Percentiles rank a stretch among this genome's conserved stretches.
Evolutionary conservation across 2,113 vertebrate species (phyloP).

Genomic region (Zosterops borbonicus): DNA sequence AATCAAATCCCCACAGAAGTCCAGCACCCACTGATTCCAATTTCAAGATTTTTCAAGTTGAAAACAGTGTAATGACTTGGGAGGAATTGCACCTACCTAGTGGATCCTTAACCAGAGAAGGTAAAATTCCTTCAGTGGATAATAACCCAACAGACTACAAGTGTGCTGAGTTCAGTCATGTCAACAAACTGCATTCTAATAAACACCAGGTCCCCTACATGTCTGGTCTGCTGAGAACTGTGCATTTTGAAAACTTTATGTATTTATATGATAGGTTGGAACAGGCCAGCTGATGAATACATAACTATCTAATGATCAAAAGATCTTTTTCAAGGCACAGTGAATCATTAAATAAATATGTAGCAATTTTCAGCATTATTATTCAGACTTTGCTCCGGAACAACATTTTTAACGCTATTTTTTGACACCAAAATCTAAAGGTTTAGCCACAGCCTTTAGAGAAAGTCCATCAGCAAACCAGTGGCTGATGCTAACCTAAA

Average conservation of each 20-base stretch:
- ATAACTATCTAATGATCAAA: not conserved
- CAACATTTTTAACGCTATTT: not conserved
- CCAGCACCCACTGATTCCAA: not conserved
- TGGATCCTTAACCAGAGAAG: not conserved
- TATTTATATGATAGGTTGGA: not conserved
- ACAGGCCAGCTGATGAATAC: not conserved
- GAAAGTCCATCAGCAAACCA: not conserved
- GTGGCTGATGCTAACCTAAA: not conserved
- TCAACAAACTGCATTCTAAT: not conserved
- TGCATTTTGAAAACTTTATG: not conserved
- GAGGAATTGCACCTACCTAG: not conserved
- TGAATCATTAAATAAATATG: not conserved
- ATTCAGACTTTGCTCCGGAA: not conserved
- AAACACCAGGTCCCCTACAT: not conserved
- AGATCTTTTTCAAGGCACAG: not conserved
- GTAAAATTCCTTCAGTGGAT: not conserved
- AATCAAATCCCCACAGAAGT: not conserved
- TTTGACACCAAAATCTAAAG: not conserved
- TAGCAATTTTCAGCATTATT: not conserved
- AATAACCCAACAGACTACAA: not conserved
- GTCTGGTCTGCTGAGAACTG: not conserved
- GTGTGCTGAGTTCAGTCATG: not conserved
- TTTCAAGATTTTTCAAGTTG: not conserved
- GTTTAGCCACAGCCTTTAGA: not conserved
- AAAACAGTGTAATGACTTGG: not conserved